phyloP scores from a whole-genome alignment of 2,888 invertebrate genomes.

The Epinotia bilunana region DNA sequence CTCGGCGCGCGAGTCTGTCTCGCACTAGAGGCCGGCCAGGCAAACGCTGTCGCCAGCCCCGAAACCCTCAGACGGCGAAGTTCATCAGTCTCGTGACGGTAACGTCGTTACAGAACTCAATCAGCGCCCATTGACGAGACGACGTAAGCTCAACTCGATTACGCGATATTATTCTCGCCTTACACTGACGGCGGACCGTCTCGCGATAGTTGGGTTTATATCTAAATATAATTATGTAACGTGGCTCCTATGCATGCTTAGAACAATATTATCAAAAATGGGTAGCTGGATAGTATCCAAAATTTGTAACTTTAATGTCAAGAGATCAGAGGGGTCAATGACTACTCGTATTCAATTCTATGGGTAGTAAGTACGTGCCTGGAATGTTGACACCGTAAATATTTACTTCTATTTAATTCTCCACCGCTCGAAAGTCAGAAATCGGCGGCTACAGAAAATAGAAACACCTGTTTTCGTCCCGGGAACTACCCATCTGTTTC shows the following conservation, averaged over 20 bases:
- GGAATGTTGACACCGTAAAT: too few relatives aligned
- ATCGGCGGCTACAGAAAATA: too few relatives aligned
- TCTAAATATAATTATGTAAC: constrained; percentile 18
- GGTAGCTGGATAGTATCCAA: not conserved
- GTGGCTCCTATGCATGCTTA: not conserved
- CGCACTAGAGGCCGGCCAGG: too few relatives aligned
- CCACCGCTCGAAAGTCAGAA: too few relatives aligned
- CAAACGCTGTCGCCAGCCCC: constrained; percentile 49
- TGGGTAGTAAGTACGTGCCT: too few relatives aligned
- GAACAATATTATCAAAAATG: not conserved
- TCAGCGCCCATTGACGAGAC: constrained; percentile 77
- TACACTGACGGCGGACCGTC: constrained; percentile 25
- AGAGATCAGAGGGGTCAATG: too few relatives aligned
- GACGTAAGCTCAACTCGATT: constrained; percentile 77
- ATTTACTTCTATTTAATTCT: too few relatives aligned
- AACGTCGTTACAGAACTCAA: constrained; percentile 78
- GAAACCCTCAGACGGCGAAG: constrained; percentile 60
- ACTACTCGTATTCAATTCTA: too few relatives aligned
- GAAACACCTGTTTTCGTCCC: too few relatives aligned
- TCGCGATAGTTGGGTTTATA: constrained; percentile 25
- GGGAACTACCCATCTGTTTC: too few relatives aligned
- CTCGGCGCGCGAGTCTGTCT: too few relatives aligned
- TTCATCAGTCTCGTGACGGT: constrained; percentile 75
- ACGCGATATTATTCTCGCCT: constrained; percentile 71
- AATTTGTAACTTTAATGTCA: not conserved